A percentile compares a stretch with the other conserved stretches of the same genome.
Conservation (phyloP, 2,113 vertebrate genomes). For the Mirounga angustirostris region DNA sequence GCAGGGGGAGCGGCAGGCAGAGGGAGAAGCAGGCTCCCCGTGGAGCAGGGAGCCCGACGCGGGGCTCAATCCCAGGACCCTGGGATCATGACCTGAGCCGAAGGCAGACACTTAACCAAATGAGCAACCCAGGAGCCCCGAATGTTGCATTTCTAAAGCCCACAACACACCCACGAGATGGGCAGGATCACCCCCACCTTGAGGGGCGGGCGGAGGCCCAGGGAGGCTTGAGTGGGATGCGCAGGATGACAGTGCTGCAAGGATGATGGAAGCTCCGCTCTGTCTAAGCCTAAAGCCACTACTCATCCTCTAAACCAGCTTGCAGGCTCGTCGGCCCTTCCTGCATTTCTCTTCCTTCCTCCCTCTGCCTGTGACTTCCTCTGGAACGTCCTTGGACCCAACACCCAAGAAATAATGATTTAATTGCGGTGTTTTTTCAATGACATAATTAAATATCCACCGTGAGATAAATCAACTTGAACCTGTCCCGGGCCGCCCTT, state of each 20-base stretch:
- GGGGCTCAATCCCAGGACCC: too few species aligned
- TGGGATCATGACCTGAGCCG: too few species aligned
- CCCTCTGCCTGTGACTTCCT: slow-evolving; percentile 58
- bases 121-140: too few species aligned
- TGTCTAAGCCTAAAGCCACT: rapidly evolving
- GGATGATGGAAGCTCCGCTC: rapidly evolving
- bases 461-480: slow-evolving; percentile 74
- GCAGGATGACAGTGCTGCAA: rapidly evolving
- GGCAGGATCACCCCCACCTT: rapidly evolving
- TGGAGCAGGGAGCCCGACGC: too few species aligned
- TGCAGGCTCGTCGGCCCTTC: rapidly evolving
- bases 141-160: not conserved
- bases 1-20: too few species aligned
- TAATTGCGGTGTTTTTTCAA: slow-evolving; percentile 78
- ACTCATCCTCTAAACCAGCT: not conserved
- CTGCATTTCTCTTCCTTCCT: not conserved
- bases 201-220: not conserved
- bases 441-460: slow-evolving; percentile 75
- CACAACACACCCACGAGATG: rapidly evolving
- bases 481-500: not conserved
- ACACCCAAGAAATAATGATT: slow-evolving; percentile 61
- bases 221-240: rapidly evolving
- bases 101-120: too few species aligned
- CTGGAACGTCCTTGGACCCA: slow-evolving; percentile 73
- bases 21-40: too few species aligned